Conservation (phyloP, 2,797 vertebrate genomes). For the Pagetopsis macropterus region DNA sequence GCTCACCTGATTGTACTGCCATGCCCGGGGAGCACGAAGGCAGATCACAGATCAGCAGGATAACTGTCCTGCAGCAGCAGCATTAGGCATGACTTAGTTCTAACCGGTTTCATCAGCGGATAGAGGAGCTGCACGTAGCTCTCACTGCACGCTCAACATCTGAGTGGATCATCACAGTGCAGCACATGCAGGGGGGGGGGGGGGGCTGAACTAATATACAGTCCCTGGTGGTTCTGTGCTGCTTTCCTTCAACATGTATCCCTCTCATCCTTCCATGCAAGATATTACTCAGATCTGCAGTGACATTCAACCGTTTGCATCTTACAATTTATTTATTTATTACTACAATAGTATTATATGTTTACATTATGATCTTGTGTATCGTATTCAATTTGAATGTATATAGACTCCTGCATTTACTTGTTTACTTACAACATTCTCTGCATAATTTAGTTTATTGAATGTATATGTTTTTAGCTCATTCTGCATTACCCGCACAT, state of each 20-base stretch:
- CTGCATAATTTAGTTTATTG: too few species aligned
- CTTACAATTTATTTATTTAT: too few species aligned
- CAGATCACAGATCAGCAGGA: constrained; percentile 41
- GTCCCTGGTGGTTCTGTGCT: neutral
- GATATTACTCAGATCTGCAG: neutral
- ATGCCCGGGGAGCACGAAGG: neutral
- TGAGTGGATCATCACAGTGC: constrained; percentile 7
- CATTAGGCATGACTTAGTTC: constrained; percentile 40
- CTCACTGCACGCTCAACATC: constrained; percentile 21
- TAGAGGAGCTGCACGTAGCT: constrained; percentile 26
- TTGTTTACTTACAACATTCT: too few species aligned
- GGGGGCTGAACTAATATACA: neutral
- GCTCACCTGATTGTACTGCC: neutral
- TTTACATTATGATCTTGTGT: too few species aligned
- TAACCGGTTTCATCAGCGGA: constrained; percentile 21
- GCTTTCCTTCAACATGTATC: neutral
- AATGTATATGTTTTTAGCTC: too few species aligned
- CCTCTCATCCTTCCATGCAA: neutral
- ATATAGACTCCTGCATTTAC: too few species aligned
- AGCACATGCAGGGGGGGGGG: neutral
- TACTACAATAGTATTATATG: too few species aligned
- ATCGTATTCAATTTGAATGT: too few species aligned
- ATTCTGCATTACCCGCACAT: too few species aligned
- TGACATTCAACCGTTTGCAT: too few species aligned
- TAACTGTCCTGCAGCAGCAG: constrained; percentile 35